Percentiles rank a stretch among this genome's conserved stretches.
phyloP scores from a whole-genome alignment of 2,797 vertebrate genomes.

The Coluber constrictor region DNA sequence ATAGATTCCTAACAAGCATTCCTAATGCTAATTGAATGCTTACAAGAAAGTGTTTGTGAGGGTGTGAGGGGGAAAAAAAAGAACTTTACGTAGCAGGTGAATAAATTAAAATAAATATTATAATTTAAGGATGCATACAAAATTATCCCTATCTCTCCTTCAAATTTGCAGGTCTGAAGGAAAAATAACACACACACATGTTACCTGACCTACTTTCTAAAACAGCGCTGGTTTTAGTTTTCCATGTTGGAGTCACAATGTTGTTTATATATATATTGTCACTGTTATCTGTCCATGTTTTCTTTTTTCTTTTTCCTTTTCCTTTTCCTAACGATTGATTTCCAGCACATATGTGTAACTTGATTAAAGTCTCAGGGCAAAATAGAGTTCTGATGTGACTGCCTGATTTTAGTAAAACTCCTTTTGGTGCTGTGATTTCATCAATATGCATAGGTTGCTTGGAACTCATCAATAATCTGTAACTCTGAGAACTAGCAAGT shows the following conservation, averaged over 20 bases:
- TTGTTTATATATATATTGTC: background rate
- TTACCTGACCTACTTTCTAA: background rate
- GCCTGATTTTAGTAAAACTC: background rate
- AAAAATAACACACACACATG: background rate
- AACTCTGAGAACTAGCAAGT: background rate
- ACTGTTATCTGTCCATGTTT: background rate
- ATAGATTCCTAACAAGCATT: conserved; percentile 12
- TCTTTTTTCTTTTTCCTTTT: background rate
- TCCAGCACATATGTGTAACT: background rate
- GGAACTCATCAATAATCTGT: background rate
- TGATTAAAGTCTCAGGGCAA: background rate
- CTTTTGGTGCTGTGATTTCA: background rate
- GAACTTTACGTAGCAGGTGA: conserved; percentile 17
- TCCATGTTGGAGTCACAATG: background rate
- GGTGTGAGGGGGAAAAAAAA: background rate
- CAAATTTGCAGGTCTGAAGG: background rate
- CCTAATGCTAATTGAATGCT: conserved; percentile 2
- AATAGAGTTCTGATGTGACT: background rate
- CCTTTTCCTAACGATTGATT: background rate
- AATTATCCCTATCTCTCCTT: background rate
- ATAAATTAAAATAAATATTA: background rate
- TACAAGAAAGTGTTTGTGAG: background rate
- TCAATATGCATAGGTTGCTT: background rate
- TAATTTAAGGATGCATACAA: background rate
- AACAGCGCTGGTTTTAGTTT: background rate